These are phyloP conservation scores for Burhinus oedicnemus DNA, from an alignment of 2,113 vertebrate species.

Conservation along the genomic window DNA sequence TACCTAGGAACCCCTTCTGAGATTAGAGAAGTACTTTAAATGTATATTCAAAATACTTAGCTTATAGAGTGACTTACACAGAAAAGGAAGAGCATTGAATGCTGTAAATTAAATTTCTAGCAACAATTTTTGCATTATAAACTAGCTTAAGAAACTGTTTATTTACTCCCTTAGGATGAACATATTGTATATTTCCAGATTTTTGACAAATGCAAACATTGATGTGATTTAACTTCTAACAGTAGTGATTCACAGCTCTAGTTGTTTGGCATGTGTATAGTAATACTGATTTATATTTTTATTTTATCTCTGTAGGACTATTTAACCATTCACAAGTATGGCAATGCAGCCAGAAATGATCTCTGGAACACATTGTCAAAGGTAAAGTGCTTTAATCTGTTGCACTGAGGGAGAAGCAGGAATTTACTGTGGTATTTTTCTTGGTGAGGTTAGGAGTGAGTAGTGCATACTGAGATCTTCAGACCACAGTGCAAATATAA, in stretches of 20 bases:
- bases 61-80: not conserved
- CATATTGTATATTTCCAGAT: conserved; percentile 3
- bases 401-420: not conserved
- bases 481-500: not conserved
- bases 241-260: conserved; percentile 12
- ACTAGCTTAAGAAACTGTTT: conserved; percentile 9
- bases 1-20: not conserved
- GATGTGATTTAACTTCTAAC: conserved; percentile 14
- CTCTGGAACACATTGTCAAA: conserved; percentile 92
- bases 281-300: conserved; percentile 65
- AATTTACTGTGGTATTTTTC: not conserved
- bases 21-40: not conserved
- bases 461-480: not conserved
- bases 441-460: not conserved
- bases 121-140: not conserved
- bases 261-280: conserved; percentile 45
- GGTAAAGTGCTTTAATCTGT: conserved; percentile 76
- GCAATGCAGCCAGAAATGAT: conserved; percentile 93
- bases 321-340: conserved; percentile 92
- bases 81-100: not conserved
- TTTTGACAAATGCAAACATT: conserved; percentile 40
- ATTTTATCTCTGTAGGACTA: conserved; percentile 85
- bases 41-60: conserved; percentile 2
- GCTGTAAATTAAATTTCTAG: conserved; percentile 1
- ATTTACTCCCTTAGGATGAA: conserved; percentile 17